Conservation (phyloP, 2,888 invertebrate genomes). For the Pteria penguin region DNA sequence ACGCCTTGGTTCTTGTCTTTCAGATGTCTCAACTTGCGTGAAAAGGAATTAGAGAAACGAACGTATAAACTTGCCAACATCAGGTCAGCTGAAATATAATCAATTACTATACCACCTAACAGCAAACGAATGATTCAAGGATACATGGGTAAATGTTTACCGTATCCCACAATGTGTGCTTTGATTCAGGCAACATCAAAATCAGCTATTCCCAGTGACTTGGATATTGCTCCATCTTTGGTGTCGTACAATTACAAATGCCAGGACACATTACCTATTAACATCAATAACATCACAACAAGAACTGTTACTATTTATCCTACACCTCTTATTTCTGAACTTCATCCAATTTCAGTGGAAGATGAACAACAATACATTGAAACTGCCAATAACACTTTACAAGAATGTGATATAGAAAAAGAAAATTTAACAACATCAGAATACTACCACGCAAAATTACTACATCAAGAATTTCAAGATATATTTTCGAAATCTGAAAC, state of each 20-base stretch:
- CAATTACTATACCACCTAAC: slow-evolving; percentile 31
- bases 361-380: too few relatives aligned
- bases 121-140: slow-evolving; percentile 13
- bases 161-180: slow-evolving; percentile 32
- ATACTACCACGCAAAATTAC: background rate
- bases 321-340: too few relatives aligned
- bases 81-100: slow-evolving; percentile 19
- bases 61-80: slow-evolving; percentile 36
- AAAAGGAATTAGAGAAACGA: slow-evolving; percentile 18
- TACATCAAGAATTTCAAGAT: background rate
- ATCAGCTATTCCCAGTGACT: too few relatives aligned
- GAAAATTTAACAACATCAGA: background rate
- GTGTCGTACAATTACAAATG: too few relatives aligned
- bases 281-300: too few relatives aligned
- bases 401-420: background rate
- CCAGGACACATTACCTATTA: too few relatives aligned
- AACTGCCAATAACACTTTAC: too few relatives aligned
- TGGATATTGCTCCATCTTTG: too few relatives aligned
- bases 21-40: slow-evolving; percentile 8
- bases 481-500: slow-evolving; percentile 3
- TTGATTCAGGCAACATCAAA: slow-evolving; percentile 34
- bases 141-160: slow-evolving; percentile 28
- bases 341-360: too few relatives aligned
- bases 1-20: slow-evolving; percentile 39
- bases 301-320: too few relatives aligned